Evolutionary conservation across 2,888 invertebrate genomes (phyloP), one percentile per base, ranked within the genome.

Genomic region (Dione juno): DNA sequence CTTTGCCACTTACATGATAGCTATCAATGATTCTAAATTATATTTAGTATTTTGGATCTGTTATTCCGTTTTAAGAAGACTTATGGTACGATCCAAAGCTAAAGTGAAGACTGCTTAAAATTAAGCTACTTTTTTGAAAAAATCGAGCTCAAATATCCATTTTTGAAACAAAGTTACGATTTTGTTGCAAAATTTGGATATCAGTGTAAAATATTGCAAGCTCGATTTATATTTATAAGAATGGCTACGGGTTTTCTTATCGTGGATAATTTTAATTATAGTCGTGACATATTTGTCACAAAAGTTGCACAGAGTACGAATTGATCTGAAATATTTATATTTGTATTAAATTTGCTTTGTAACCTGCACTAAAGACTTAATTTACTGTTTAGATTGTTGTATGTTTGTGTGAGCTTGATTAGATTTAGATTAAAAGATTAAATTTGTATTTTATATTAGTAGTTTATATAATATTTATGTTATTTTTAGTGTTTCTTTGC

Each of bases 1-100:
- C 2, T 69, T 88, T n/a, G 90, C 89, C 0, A 84, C 87, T 0
- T 93, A 90, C 59, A 72, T 91, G 77, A 86, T 92, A 28, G 78
- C 92, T 0, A 84, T 83, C 13, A 88, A 88, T 0, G 87, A 92
- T 66, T 90, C 92, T 0, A 88, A 88, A 21, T 68, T 92, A 6
- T 93, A 90, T 67, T 78, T 93, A 13, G 77, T 90, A 13, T 91
- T 92, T 73, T 93, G 92, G 92, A 78, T 93, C 3, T 78, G 79
- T 41, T 93, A 88, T 71, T 92, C 92, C 0, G 82, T 92, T 1
- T 76, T 91, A 0, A 83, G 92, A 70, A 80, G 90, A 57, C 77
- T 89, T 79, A 84, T 89, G 80, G 74, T 79, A 41, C 85, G 84
- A 73, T 77, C 85, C 1, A 85, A 81, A 64, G 45, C 74, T 11